Conservation (phyloP, 2,797 vertebrate species). For the Cuculus canorus region DNA sequence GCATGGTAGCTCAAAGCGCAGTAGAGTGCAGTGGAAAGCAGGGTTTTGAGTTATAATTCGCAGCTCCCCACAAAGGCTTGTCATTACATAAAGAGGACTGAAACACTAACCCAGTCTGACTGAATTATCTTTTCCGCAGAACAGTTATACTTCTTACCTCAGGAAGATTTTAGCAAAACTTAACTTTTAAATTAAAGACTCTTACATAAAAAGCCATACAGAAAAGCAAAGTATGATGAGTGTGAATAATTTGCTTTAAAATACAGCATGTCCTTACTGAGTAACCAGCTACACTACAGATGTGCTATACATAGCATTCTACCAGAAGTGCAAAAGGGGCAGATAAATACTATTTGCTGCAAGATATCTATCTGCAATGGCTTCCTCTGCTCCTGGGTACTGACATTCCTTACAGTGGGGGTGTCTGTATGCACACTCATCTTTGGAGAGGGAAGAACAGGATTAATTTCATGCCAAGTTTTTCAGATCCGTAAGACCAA, state of each 20-base stretch:
- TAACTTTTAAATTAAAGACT: constrained; percentile 2
- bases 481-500: background rate
- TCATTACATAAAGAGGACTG: background rate
- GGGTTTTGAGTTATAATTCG: background rate
- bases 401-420: background rate
- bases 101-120: background rate
- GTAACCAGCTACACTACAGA: background rate
- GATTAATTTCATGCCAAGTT: background rate
- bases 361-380: background rate
- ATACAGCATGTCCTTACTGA: constrained; percentile 4
- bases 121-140: background rate
- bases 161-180: background rate
- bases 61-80: background rate
- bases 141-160: background rate
- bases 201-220: constrained; percentile 4
- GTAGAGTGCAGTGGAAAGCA: background rate
- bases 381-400: background rate
- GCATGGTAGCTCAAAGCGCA: background rate
- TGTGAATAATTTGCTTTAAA: constrained; percentile 41
- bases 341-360: background rate
- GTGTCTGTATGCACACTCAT: background rate
- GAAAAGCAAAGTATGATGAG: background rate
- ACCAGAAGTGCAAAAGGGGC: background rate
- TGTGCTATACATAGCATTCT: background rate
- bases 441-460: background rate